Conservation (phyloP, 2,797 vertebrate species). For the Scleropages formosus region DNA sequence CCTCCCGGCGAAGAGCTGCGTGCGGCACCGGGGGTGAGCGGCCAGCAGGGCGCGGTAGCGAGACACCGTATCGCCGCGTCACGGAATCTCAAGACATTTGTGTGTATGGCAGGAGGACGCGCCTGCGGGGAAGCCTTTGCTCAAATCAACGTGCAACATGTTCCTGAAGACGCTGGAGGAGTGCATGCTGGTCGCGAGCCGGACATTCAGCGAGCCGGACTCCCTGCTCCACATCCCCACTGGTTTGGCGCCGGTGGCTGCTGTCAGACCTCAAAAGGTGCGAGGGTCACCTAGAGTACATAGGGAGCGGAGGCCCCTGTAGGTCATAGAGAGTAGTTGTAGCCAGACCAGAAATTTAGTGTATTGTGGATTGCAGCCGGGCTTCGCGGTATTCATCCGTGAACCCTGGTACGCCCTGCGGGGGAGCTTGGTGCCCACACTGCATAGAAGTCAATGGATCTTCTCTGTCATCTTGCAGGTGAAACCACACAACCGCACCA, state of each 20-base stretch:
- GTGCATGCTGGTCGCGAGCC: slow-evolving; percentile 78
- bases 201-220: slow-evolving; percentile 59
- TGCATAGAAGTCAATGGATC: not conserved
- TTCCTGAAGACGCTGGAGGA: slow-evolving; percentile 79
- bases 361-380: too few relatives aligned
- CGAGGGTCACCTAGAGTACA: not conserved
- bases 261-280: slow-evolving; percentile 26
- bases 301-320: not conserved
- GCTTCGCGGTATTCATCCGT: too few relatives aligned
- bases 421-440: not conserved
- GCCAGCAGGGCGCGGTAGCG: slow-evolving; percentile 13
- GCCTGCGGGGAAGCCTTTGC: slow-evolving; percentile 41
- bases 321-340: not conserved
- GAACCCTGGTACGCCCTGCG: too few relatives aligned
- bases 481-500: slow-evolving; percentile 56
- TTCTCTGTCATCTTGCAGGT: slow-evolving; percentile 6
- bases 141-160: slow-evolving; percentile 75
- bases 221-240: not conserved
- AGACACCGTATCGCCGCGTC: too few relatives aligned
- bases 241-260: not conserved
- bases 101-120: slow-evolving; percentile 50
- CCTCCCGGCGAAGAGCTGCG: slow-evolving; percentile 51
- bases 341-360: too few relatives aligned
- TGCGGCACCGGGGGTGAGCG: not conserved
- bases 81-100: too few relatives aligned